These are phyloP conservation scores for Caerostris darwini DNA, from an alignment of 1,140 invertebrate genomes.

Conservation along the genomic window DNA sequence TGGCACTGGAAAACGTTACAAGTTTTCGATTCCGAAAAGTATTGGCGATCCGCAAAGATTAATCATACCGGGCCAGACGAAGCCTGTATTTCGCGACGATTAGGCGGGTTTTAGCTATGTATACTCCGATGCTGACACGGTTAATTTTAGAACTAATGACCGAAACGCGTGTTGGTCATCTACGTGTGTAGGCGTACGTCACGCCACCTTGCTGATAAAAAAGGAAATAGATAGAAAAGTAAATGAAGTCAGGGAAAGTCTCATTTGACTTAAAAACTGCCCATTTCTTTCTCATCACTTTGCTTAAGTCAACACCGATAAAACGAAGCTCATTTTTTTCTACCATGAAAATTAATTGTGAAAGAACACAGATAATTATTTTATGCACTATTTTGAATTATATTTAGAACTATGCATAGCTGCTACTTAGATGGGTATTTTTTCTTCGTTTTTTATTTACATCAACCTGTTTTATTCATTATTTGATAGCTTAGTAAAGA, in stretches of 20 bases:
- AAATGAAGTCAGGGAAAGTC: background rate
- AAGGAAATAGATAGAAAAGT: background rate
- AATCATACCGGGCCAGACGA: conserved; percentile 13
- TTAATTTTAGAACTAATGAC: conserved; percentile 32
- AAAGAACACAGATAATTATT: background rate
- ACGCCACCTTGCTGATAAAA: conserved; percentile 32
- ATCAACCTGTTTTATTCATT: too few relatives aligned
- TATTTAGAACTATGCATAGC: background rate
- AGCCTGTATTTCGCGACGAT: conserved; percentile 8
- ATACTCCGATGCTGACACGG: background rate
- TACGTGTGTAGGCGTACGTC: conserved; percentile 36
- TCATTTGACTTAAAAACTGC: background rate
- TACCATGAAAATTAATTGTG: background rate
- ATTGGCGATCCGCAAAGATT: conserved; percentile 39
- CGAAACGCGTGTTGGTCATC: conserved; percentile 17
- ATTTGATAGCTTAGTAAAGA: too few relatives aligned
- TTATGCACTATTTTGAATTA: background rate
- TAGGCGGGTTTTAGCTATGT: conserved; percentile 10
- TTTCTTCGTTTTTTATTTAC: too few relatives aligned
- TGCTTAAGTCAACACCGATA: background rate
- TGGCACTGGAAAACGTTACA: conserved; percentile 24
- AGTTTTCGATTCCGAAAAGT: conserved; percentile 34
- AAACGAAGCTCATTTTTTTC: background rate
- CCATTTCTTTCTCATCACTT: background rate
- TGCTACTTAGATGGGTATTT: too few relatives aligned